These are phyloP conservation scores for Hypomecis atomaria DNA, from an alignment of 2,888 invertebrate species.

Conservation along the genomic window DNA sequence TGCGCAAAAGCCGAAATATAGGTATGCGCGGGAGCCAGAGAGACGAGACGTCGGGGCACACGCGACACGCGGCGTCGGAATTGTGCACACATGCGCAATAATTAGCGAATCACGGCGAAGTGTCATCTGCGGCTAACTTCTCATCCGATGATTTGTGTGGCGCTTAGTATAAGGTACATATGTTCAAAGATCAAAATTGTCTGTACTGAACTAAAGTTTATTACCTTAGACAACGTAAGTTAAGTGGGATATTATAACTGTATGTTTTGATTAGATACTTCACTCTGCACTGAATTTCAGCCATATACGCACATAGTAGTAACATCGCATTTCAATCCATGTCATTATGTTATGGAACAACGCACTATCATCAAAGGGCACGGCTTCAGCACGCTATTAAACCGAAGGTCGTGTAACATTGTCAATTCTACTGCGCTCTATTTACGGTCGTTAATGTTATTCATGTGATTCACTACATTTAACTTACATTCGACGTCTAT, in stretches of 20 bases:
- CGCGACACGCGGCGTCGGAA: too few species aligned
- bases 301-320: background rate
- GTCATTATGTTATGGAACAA: constrained; percentile 21
- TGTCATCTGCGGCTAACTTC: too few species aligned
- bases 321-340: constrained; percentile 3
- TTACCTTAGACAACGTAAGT: too few species aligned
- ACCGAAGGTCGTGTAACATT: constrained; percentile 23
- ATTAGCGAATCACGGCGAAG: too few species aligned
- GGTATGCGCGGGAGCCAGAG: too few species aligned
- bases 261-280: background rate
- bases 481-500: background rate
- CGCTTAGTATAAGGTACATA: too few species aligned
- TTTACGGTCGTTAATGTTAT: constrained; percentile 16
- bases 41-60: too few species aligned
- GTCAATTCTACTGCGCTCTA: constrained; percentile 27
- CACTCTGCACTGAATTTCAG: background rate
- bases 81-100: too few species aligned
- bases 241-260: background rate
- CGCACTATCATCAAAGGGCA: constrained; percentile 30
- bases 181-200: too few species aligned
- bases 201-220: too few species aligned
- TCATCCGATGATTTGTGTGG: too few species aligned
- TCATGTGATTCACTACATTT: constrained; percentile 9
- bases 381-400: constrained; percentile 21
- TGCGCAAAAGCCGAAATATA: too few species aligned